Conservation (phyloP, 2,888 invertebrate genomes). For the Furcula furcula region DNA sequence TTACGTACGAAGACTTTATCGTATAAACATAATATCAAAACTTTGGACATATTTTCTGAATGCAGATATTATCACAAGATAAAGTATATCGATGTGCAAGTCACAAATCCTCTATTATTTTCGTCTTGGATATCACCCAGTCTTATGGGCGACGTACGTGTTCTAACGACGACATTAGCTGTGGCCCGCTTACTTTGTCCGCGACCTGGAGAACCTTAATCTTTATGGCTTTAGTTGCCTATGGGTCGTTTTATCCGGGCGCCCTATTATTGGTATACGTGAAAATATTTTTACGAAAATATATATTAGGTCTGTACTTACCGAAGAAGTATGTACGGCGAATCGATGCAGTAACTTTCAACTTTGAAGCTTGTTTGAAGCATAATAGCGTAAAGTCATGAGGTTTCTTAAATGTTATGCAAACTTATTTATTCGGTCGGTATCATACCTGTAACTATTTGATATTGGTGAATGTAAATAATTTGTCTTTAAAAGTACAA, state of each 20-base stretch:
- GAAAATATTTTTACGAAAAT: background rate
- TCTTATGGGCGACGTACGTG: background rate
- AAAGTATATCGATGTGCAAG: background rate
- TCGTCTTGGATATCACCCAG: slow-evolving; percentile 6
- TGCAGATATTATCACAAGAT: background rate
- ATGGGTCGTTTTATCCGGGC: background rate
- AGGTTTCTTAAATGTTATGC: no score
- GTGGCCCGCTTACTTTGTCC: slow-evolving; percentile 10
- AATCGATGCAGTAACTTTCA: no score
- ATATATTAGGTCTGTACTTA: no score
- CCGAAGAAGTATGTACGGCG: no score
- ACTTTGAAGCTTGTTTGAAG: no score
- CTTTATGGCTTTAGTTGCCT: slow-evolving; percentile 3
- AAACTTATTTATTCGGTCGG: no score
- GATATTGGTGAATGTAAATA: no score
- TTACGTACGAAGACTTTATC: no score
- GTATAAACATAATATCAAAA: background rate
- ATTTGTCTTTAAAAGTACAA: no score
- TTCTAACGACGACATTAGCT: slow-evolving; percentile 4
- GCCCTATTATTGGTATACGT: background rate
- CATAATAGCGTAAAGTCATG: no score
- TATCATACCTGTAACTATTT: no score
- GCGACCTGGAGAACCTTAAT: slow-evolving; percentile 12
- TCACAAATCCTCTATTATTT: slow-evolving; percentile 16
- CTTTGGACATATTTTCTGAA: no score